Base-by-base conservation (phyloP, 1,140 invertebrate species). In the Bombus pyrosoma region DNA sequence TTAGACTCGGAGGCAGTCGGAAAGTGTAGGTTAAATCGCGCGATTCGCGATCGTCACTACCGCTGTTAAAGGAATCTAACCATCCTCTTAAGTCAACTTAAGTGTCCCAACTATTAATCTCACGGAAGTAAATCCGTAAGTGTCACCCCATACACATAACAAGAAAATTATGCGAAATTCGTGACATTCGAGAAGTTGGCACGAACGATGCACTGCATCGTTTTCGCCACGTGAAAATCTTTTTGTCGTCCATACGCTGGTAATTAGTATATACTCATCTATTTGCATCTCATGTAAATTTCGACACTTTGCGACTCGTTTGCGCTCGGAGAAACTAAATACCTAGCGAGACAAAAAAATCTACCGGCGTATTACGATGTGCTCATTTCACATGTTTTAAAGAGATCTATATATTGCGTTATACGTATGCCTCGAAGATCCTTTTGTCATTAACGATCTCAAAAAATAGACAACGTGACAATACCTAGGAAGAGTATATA, bases 11-110 rank as follows among this genome's bases (percentile, higher is more conserved):
- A 22, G 47, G 81, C 68, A 53, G 41, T 64, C 37, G 39, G 34
- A 73, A 76, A 69, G 85, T 43, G 53, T 41, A 83, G 81, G 57
- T 78, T 47, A 47, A 57, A 78, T 75, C 47, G 79, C 59, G 79
- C 59, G 78, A 73, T 43, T 59, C n/a, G 59, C 43, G 43, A 32
- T 47, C 62, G 43, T 73, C 59, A 53, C 53, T 22, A 53, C 5
- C 6, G 47, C 18, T 22, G 2, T 47, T 53, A n/a, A 47, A 53
- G 81, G 34, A 74, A 73, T 3, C 34, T 71, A 12, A n/a, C 13
- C 3, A n/a, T 62, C 59, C 59, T 62, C 59, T 62, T 18, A 22
- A 53, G 0, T 53, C 47, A 18, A 53, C 5, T 53, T 22, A 53
- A 53, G 47, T 53, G 47, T 22, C 18, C 28, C 76, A 80, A 73